phyloP scores from a whole-genome alignment of 2,888 invertebrate species.

The Andrena chrysosceles region DNA sequence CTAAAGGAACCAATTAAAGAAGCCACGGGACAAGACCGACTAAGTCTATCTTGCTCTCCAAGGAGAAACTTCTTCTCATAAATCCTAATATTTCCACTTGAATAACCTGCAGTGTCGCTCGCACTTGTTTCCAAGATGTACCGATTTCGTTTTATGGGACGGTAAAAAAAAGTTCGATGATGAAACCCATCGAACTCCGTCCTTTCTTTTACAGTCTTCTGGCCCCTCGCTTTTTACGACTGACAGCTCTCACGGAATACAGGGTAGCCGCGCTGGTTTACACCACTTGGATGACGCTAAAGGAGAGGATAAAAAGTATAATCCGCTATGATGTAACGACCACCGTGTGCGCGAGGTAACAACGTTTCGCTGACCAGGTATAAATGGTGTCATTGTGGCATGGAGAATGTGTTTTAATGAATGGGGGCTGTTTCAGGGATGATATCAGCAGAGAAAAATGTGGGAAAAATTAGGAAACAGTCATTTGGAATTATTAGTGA shows the following conservation, averaged over 20 bases:
- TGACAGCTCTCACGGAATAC: constrained; percentile 55
- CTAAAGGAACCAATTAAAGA: constrained; percentile 21
- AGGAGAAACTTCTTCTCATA: constrained; percentile 25
- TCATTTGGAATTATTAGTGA: too few species aligned
- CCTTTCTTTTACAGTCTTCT: constrained; percentile 44
- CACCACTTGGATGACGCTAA: constrained; percentile 47
- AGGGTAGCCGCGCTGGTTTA: constrained; percentile 50
- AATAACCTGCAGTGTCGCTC: constrained; percentile 38
- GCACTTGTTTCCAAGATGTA: constrained; percentile 60
- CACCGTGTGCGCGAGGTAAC: constrained; percentile 9
- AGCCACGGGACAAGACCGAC: constrained; percentile 4
- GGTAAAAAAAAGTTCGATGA: constrained; percentile 58
- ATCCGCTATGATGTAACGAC: constrained; percentile 53
- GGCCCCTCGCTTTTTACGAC: constrained; percentile 64
- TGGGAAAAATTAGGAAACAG: neutral
- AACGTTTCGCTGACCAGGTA: neutral
- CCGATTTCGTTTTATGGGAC: constrained; percentile 53
- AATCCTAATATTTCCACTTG: constrained; percentile 53
- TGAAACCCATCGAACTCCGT: constrained; percentile 54
- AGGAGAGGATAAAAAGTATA: constrained; percentile 46
- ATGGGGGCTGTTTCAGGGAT: neutral
- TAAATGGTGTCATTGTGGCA: too few species aligned
- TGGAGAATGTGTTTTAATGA: neutral
- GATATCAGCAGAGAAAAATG: neutral
- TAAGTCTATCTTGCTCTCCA: neutral